Evolutionary conservation across 2,113 vertebrate genomes (phyloP), one percentile per base, ranked within the genome.

Genomic region (Ondatra zibethicus): DNA sequence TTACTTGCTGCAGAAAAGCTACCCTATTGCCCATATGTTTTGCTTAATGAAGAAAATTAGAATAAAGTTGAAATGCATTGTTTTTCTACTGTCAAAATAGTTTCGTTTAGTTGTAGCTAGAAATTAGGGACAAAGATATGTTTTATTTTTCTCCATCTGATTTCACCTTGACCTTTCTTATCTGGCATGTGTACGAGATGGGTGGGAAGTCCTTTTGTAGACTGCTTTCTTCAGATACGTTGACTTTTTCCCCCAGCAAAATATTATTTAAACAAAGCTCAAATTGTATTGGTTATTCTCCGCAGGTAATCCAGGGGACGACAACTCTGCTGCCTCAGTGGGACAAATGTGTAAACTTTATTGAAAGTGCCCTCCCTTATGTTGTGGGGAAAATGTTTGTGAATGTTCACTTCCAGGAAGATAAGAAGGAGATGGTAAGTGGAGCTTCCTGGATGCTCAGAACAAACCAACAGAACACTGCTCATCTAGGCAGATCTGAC

Each of bases 301-400:
- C 70, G 96, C 98, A 99, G 99, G 98, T 99, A 80, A 99, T 99
- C 96, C 99, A 99, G 0, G 99, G 99, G 50, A 99, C 99, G 50
- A 99, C 99, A 63, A 99, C 99, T 72, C 98, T 99, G 96, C 98
- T 99, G 88, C 99, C 99, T 91, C 99, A 99, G 58, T 99, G 99
- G 99, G 99, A 99, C 92, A 99, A 99, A 98, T 99, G 99, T 97
- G 99, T 99, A 36, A 99, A 99, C 98, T 99, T 99, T 1, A 99
- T 99, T 0, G 99, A 99, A 98, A 99, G 98, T 50, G 98, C 99
- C 0, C 99, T 99, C 25, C 98, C 99, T 88, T 99, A 99, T 0
- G 99, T 99, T 96, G 98, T 98, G 27, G 99, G 99, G 0, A 99
- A 99, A 95, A 99, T 99, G 98, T 99, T 99, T 97, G 99, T 99